Percentiles rank a stretch among this genome's conserved stretches.
Conservation (phyloP, 2,888 invertebrate species). For the Zhengitettix transpicula region DNA sequence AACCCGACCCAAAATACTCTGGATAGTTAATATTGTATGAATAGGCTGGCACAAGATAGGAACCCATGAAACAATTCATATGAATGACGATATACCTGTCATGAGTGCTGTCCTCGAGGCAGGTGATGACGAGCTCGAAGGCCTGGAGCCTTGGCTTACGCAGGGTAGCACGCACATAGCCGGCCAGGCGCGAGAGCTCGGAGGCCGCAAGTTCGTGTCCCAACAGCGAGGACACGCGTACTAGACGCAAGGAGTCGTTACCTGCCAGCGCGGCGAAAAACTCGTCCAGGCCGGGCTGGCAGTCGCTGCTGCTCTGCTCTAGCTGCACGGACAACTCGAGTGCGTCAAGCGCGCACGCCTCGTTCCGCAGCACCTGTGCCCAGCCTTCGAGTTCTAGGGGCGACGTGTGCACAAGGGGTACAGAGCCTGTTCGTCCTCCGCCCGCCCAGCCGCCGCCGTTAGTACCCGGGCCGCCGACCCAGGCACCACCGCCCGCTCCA, state of each 20-base stretch:
- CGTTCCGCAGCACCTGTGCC: conserved; percentile 30
- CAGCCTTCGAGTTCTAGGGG: conserved; percentile 33
- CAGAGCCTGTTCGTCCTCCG: conserved; percentile 15
- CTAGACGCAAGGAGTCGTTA: conserved; percentile 34
- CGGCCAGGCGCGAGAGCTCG: conserved; percentile 30
- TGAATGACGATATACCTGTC: conserved; percentile 19
- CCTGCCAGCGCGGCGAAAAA: conserved; percentile 31
- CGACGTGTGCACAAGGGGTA: conserved; percentile 22
- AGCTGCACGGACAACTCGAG: conserved; percentile 33
- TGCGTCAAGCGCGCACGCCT: conserved; percentile 30
- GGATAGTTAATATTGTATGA: too few relatives aligned
- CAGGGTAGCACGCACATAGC: conserved; percentile 28
- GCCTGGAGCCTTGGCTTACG: conserved; percentile 31
- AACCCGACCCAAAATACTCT: too few relatives aligned
- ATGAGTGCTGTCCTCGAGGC: conserved; percentile 34
- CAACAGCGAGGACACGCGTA: conserved; percentile 32
- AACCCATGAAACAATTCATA: too few relatives aligned
- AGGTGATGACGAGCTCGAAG: conserved; percentile 34
- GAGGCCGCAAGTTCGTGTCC: conserved; percentile 34
- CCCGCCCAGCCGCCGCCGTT: conserved; percentile 8
- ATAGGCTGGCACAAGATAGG: too few relatives aligned
- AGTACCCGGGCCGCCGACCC: conserved; percentile 10
- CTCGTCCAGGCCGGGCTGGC: conserved; percentile 23
- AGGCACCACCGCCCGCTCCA: conserved; percentile 27
- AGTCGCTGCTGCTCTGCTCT: conserved; percentile 17